A percentile compares a stretch with the other conserved stretches of the same genome.
These are phyloP conservation scores for Probosciger aterrimus DNA, from an alignment of 2,113 vertebrate species.

Conservation along the genomic window DNA sequence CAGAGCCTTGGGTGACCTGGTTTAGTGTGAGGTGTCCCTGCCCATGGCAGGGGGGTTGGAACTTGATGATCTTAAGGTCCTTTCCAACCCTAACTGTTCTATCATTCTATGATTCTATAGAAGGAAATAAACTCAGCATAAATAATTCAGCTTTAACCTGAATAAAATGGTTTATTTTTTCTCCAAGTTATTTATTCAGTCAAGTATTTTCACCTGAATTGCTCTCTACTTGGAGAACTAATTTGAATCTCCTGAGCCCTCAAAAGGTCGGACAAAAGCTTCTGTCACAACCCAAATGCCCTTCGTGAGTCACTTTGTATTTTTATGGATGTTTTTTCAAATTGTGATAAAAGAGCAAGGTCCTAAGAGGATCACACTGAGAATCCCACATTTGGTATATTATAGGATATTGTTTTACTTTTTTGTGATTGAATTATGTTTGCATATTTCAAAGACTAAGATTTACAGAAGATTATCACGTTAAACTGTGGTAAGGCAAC, in stretches of 20 bases:
- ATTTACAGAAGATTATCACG: background rate
- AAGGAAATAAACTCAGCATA: background rate
- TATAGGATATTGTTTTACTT: background rate
- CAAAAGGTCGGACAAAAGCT: slow-evolving; percentile 4
- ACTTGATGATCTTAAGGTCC: too few species aligned
- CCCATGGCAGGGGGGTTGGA: too few species aligned
- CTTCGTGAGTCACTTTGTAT: background rate
- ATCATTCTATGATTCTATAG: too few species aligned
- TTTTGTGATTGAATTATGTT: background rate
- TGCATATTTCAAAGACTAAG: background rate
- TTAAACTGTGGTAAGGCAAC: background rate
- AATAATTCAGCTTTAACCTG: background rate
- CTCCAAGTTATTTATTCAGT: background rate
- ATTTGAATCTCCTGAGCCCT: background rate
- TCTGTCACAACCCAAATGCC: background rate
- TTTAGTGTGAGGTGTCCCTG: too few species aligned
- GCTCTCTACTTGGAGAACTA: slow-evolving; percentile 19
- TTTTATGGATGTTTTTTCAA: background rate
- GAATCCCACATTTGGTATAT: background rate
- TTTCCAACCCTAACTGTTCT: too few species aligned
- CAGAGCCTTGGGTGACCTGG: too few species aligned
- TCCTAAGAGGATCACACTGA: background rate
- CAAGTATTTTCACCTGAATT: background rate
- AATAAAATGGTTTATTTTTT: background rate
- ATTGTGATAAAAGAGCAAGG: background rate